These are phyloP conservation scores for Sebastes oblongus DNA, from an alignment of 2,797 vertebrate species.

Conservation along the genomic window DNA sequence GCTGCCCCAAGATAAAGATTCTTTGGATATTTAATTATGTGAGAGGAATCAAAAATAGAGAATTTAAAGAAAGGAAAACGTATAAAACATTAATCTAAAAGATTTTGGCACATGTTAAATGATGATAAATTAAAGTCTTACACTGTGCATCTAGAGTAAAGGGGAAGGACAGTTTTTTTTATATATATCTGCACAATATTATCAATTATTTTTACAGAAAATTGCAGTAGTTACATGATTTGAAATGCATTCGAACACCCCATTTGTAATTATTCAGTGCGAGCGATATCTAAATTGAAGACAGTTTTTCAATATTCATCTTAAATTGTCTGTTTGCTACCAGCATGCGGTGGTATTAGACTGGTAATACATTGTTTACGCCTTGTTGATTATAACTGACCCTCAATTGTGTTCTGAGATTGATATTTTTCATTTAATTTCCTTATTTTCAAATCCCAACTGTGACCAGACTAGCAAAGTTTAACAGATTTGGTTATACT, in stretches of 20 bases:
- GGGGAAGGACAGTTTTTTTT: neutral
- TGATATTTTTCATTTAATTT: conserved; percentile 20
- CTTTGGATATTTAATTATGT: neutral
- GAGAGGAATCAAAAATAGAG: neutral
- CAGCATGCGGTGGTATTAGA: neutral
- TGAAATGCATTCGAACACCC: neutral
- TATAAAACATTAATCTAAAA: neutral
- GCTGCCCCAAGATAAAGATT: conserved; percentile 29
- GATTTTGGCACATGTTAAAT: neutral
- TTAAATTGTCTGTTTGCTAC: neutral
- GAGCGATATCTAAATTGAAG: conserved; percentile 1
- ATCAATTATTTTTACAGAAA: neutral
- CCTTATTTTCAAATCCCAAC: neutral
- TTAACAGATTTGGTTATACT: neutral
- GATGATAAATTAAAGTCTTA: neutral
- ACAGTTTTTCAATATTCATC: neutral
- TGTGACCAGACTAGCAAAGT: neutral
- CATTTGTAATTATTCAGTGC: neutral
- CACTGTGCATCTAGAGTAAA: neutral
- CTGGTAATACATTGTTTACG: neutral
- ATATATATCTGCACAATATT: neutral
- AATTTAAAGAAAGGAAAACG: neutral
- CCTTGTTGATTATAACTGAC: neutral
- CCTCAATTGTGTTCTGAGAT: conserved; percentile 2
- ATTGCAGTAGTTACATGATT: neutral